Percentiles rank a stretch among this genome's conserved stretches.
phyloP scores from a whole-genome alignment of 2,888 invertebrate genomes.

The Chamaedrilus cognettii region DNA sequence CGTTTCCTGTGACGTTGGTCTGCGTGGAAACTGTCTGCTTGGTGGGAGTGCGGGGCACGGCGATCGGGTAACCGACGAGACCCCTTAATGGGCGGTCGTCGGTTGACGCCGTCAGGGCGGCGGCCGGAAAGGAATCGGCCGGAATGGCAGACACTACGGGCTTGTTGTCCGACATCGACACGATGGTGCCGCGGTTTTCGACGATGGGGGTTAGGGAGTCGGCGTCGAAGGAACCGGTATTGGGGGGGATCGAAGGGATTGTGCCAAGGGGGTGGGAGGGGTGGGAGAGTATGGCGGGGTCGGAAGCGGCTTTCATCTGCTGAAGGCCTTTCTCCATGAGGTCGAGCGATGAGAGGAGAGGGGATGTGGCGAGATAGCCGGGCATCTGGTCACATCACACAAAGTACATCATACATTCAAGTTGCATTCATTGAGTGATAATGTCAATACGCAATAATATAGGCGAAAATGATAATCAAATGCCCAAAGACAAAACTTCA shows the following conservation, averaged over 20 bases:
- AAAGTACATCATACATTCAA: too few relatives aligned
- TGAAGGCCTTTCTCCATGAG: conserved; percentile 49
- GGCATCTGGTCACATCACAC: conserved; percentile 62
- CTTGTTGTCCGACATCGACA: conserved; percentile 6
- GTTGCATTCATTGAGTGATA: neutral
- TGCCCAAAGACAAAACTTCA: too few relatives aligned
- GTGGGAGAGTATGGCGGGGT: too few relatives aligned
- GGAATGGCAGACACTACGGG: conserved; percentile 9
- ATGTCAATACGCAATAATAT: too few relatives aligned
- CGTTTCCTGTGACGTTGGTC: conserved; percentile 13
- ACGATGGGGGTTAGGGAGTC: too few relatives aligned
- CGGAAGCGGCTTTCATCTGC: conserved; percentile 33
- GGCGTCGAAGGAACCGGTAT: too few relatives aligned
- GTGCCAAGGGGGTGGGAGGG: too few relatives aligned
- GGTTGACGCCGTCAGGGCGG: neutral
- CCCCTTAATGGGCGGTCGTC: neutral
- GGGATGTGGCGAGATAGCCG: conserved; percentile 92
- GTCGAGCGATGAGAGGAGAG: conserved; percentile 69
- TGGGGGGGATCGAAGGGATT: too few relatives aligned
- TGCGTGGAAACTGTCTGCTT: neutral
- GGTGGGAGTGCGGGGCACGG: too few relatives aligned
- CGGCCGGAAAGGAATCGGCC: conserved; percentile 1
- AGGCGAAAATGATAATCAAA: too few relatives aligned
- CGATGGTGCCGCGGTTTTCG: too few relatives aligned
- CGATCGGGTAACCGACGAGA: too few relatives aligned